Base-by-base conservation (phyloP, 2,113 vertebrate genomes). In the Anolis sagrei region DNA sequence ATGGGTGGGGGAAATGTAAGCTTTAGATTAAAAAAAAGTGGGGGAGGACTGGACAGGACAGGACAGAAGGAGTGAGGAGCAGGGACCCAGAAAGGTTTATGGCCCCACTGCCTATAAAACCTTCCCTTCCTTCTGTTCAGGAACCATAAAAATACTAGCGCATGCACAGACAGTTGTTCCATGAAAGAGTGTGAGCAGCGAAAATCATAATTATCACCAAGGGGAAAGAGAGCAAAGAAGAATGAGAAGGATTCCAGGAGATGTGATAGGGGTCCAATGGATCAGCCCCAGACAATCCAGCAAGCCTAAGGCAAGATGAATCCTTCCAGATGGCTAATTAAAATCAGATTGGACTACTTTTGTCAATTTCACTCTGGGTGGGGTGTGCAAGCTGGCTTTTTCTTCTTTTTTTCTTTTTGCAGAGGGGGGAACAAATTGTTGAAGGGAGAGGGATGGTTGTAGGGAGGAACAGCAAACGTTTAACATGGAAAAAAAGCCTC, bases 41-140 rank as follows among this genome's bases (percentile, higher is more conserved):
- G 80, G 69, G 51, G 66, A 5, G 83, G 39, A 54, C 34, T 79
- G 82, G 80, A 79, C 39, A 82, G 76, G 39, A 54, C 34, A 82
- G 82, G 80, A 79, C 39, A 82, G 76, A 82, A 81, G 51, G 29
- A 73, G 74, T 81, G 74, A 4, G 74, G 79, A 83, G 77, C 75
- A 78, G 84, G 95, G 95, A 96, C 95, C 95, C 96, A 96, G 95
- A 95, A 96, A 96, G 96, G 96, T 97, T 98, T 98, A 98, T 98
- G 98, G 97, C 97, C 97, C 96, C 96, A 97, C 96, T 95, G 96
- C 97, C 97, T 97, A 97, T 98, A 97, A 98, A 98, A 97, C 96
- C 96, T 96, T 95, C 94, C 96, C 97, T 97, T 97, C 95, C 97
- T 98, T 96, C 97, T 96, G 96, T 97, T 97, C 95, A 97, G 97